phyloP scores from a whole-genome alignment of 1,140 invertebrate species.

The Drosophila guanche region DNA sequence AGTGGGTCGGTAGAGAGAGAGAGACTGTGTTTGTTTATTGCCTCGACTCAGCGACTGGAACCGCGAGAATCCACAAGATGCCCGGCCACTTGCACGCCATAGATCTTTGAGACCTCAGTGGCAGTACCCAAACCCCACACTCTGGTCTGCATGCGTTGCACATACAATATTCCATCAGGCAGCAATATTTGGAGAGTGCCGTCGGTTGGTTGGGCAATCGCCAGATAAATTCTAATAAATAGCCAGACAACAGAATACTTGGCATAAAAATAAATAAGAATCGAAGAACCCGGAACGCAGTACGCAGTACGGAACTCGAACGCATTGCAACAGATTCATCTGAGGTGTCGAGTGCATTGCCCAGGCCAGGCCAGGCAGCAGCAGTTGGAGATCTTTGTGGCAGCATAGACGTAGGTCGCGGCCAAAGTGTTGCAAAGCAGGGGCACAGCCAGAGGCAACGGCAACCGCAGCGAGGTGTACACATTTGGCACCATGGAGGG shows the following conservation, averaged over 20 bases:
- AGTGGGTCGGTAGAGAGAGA: constrained; percentile 57
- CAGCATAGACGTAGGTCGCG: constrained; percentile 67
- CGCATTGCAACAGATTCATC: constrained; percentile 44
- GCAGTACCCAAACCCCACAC: not conserved
- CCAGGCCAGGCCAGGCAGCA: constrained; percentile 37
- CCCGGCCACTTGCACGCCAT: constrained; percentile 41
- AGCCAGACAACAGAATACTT: constrained; percentile 54
- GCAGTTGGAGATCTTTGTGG: constrained; percentile 17
- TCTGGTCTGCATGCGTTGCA: no score
- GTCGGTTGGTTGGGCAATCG: constrained; percentile 57
- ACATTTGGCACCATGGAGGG: constrained; percentile 83
- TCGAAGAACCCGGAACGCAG: constrained; percentile 30
- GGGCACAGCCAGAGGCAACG: constrained; percentile 34
- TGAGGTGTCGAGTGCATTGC: constrained; percentile 65
- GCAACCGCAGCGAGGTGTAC: constrained; percentile 79
- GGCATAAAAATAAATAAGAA: constrained; percentile 66
- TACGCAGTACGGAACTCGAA: constrained; percentile 6
- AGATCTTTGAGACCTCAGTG: constrained; percentile 28
- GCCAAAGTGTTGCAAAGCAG: constrained; percentile 66
- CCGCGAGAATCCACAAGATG: constrained; percentile 42
- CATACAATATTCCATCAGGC: constrained; percentile 16
- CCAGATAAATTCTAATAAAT: constrained; percentile 74
- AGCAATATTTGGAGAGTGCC: constrained; percentile 49
- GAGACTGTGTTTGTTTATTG: constrained; percentile 45
- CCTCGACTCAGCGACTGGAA: constrained; percentile 3